phyloP scores from a whole-genome alignment of 2,797 vertebrate genomes.

The Threskiornis aethiopicus region DNA sequence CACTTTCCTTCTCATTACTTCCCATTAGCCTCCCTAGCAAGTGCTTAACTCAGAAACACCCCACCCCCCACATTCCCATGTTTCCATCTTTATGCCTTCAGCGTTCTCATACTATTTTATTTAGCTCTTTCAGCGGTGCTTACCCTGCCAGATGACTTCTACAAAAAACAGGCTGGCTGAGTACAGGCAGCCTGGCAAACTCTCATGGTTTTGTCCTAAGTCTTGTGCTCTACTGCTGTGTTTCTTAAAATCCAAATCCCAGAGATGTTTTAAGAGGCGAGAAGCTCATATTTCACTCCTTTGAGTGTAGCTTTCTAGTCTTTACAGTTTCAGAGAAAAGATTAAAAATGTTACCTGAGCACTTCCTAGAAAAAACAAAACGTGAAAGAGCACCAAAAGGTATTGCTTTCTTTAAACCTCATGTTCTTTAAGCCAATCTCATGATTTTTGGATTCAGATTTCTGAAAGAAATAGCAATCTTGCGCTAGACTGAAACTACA shows the following conservation, averaged over 20 bases:
- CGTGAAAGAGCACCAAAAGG: not conserved
- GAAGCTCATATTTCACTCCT: not conserved
- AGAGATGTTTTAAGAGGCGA: not conserved
- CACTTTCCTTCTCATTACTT: conserved; percentile 49
- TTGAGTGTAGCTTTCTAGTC: not conserved
- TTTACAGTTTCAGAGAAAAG: conserved; percentile 15
- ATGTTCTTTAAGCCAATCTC: not conserved
- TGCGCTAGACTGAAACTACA: not conserved
- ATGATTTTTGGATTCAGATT: not conserved
- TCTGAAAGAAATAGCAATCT: not conserved
- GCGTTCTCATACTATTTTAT: conserved; percentile 17
- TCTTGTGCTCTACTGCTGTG: not conserved
- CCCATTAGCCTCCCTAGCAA: conserved; percentile 26
- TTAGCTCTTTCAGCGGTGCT: conserved; percentile 12
- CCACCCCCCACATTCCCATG: conserved; percentile 26
- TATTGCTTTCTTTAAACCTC: not conserved
- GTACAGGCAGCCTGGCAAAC: not conserved
- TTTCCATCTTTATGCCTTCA: conserved; percentile 32
- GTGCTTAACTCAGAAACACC: conserved; percentile 43
- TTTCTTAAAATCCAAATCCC: conserved; percentile 8
- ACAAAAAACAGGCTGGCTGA: not conserved
- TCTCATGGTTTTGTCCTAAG: not conserved
- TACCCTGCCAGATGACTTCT: conserved; percentile 7
- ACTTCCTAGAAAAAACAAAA: conserved; percentile 1
- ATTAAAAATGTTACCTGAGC: conserved; percentile 8